These are phyloP conservation scores for Dromaius novaehollandiae DNA, from an alignment of 2,113 vertebrate genomes.

Conservation along the genomic window DNA sequence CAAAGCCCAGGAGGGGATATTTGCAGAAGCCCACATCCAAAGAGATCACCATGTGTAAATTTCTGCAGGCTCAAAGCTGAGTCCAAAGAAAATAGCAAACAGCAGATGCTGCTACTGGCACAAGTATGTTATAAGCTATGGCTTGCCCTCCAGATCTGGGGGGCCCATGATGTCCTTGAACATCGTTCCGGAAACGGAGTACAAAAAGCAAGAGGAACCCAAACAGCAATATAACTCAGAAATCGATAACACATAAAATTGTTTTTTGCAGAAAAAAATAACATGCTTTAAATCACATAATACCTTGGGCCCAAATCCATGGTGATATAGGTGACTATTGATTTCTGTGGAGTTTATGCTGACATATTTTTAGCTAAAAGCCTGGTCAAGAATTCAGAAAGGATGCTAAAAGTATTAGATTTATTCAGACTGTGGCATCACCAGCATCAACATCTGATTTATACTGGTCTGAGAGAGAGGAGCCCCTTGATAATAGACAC, in stretches of 20 bases:
- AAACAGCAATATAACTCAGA: neutral
- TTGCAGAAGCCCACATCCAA: constrained; percentile 26
- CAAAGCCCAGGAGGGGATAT: neutral
- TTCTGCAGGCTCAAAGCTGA: constrained; percentile 2
- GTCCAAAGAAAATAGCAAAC: constrained; percentile 52
- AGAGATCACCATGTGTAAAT: neutral
- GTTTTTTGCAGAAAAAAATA: constrained; percentile 43
- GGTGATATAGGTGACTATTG: neutral
- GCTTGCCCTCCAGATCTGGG: neutral
- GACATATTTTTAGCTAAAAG: constrained; percentile 49
- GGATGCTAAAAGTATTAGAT: neutral
- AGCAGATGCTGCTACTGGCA: constrained; percentile 20
- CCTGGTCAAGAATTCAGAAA: constrained; percentile 21
- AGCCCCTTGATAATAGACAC: neutral
- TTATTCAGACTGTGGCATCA: neutral
- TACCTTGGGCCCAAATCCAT: neutral
- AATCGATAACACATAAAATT: constrained; percentile 36
- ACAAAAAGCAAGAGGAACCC: neutral
- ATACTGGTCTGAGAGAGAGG: neutral
- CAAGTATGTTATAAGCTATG: neutral
- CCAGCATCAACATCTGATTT: neutral
- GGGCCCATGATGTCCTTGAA: neutral
- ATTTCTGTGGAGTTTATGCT: neutral
- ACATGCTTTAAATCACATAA: constrained; percentile 27
- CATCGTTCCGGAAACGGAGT: neutral